phyloP scores from a whole-genome alignment of 2,113 vertebrate genomes.

The Setophaga coronata region DNA sequence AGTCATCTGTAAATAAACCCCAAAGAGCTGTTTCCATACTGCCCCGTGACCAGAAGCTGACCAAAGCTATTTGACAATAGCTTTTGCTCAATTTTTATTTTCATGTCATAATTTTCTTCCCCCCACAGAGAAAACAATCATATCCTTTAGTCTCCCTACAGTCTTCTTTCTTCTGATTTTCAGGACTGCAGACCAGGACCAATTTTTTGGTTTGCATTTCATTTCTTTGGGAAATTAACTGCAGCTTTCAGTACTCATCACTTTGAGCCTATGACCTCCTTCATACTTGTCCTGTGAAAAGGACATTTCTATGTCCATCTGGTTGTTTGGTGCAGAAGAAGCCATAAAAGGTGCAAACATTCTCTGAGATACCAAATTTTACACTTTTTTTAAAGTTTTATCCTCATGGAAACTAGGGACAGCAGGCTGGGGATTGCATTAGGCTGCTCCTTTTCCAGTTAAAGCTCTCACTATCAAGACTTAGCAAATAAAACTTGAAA shows the following conservation, averaged over 20 bases:
- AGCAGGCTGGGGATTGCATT: background rate
- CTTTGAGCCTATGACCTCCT: background rate
- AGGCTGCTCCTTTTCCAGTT: background rate
- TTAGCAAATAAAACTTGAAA: background rate
- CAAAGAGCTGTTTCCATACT: background rate
- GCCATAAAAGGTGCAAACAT: background rate
- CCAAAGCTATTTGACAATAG: background rate
- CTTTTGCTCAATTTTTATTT: background rate
- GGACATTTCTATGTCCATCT: background rate
- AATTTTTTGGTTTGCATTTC: background rate
- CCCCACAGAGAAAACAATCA: rapidly evolving
- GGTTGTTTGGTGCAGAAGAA: background rate
- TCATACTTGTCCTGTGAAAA: background rate
- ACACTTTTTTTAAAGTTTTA: background rate
- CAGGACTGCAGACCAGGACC: background rate
- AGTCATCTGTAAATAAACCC: background rate
- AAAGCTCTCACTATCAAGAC: background rate
- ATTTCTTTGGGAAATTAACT: background rate
- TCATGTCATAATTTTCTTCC: too few species aligned
- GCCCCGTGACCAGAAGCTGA: background rate
- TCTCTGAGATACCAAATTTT: background rate
- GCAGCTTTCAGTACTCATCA: background rate
- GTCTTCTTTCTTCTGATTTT: background rate
- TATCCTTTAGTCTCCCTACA: background rate
- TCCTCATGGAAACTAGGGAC: background rate